Conservation (phyloP, 1,140 invertebrate genomes). For the Bombus terrestris region DNA sequence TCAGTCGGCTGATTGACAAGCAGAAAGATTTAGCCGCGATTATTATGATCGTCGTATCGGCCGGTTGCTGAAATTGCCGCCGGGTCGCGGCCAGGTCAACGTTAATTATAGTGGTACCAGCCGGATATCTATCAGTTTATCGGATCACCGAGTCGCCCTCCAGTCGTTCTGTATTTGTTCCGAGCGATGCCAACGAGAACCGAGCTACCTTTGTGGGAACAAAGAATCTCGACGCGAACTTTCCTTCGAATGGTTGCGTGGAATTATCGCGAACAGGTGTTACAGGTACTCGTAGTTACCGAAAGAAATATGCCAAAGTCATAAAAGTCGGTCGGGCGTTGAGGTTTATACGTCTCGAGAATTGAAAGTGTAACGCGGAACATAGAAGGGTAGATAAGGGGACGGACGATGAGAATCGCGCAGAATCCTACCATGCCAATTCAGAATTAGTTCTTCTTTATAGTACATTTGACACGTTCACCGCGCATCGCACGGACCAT, state of each 20-base stretch:
- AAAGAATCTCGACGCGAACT: slow-evolving; percentile 41
- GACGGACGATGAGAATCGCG: no score
- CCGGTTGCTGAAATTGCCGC: slow-evolving; percentile 77
- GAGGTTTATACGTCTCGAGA: background rate
- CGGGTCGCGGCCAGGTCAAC: slow-evolving; percentile 78
- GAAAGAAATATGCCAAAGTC: background rate
- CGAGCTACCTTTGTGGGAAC: slow-evolving; percentile 45
- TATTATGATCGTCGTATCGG: slow-evolving; percentile 81
- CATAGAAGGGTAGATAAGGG: no score
- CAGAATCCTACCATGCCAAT: no score
- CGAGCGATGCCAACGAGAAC: slow-evolving; percentile 11
- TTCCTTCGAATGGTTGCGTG: background rate
- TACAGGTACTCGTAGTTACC: background rate
- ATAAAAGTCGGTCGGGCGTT: background rate
- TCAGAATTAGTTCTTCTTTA: no score
- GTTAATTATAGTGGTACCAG: slow-evolving; percentile 80
- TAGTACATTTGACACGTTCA: no score
- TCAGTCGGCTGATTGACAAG: slow-evolving; percentile 82
- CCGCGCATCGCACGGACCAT: no score
- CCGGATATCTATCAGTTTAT: slow-evolving; percentile 81
- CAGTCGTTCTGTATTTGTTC: slow-evolving; percentile 49
- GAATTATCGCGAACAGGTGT: background rate
- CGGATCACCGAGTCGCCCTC: slow-evolving; percentile 73
- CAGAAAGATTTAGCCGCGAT: slow-evolving; percentile 82
- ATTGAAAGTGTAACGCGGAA: background rate